phyloP scores from a whole-genome alignment of 2,797 vertebrate genomes.

The Eospalax fontanierii region DNA sequence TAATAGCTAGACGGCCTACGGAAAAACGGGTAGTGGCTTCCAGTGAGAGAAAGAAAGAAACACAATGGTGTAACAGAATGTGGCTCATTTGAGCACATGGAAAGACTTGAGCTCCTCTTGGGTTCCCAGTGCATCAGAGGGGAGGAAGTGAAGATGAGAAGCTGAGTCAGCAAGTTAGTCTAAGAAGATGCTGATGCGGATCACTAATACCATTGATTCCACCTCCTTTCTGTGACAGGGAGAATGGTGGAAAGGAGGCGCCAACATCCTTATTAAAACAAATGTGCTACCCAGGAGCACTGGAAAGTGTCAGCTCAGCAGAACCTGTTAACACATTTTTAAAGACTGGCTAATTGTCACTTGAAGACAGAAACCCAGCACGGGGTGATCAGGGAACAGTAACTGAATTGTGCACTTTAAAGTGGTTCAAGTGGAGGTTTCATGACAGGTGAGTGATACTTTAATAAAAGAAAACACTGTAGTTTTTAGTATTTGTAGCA shows the following conservation, averaged over 20 bases:
- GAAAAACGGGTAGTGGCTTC: neutral
- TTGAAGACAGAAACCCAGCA: neutral
- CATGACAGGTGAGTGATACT: neutral
- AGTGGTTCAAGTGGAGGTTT: neutral
- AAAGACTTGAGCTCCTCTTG: neutral
- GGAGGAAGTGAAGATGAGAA: neutral
- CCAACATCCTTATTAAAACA: conserved; percentile 27
- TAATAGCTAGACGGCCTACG: neutral
- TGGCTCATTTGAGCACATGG: neutral
- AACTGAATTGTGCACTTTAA: neutral
- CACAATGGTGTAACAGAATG: neutral
- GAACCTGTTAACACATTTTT: conserved; percentile 7
- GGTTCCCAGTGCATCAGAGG: neutral
- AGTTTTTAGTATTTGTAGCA: neutral
- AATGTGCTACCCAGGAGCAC: neutral
- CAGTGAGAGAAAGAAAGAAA: conserved; percentile 3
- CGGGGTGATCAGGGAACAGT: neutral
- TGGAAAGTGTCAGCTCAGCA: neutral
- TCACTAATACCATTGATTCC: neutral
- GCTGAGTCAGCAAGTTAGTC: neutral
- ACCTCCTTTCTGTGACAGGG: neutral
- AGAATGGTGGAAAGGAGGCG: neutral
- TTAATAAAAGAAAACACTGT: neutral
- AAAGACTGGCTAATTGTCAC: conserved; percentile 34
- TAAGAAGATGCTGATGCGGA: neutral